These are phyloP conservation scores for Palloptera scutellata DNA, from an alignment of 2,888 invertebrate genomes.

Conservation along the genomic window DNA sequence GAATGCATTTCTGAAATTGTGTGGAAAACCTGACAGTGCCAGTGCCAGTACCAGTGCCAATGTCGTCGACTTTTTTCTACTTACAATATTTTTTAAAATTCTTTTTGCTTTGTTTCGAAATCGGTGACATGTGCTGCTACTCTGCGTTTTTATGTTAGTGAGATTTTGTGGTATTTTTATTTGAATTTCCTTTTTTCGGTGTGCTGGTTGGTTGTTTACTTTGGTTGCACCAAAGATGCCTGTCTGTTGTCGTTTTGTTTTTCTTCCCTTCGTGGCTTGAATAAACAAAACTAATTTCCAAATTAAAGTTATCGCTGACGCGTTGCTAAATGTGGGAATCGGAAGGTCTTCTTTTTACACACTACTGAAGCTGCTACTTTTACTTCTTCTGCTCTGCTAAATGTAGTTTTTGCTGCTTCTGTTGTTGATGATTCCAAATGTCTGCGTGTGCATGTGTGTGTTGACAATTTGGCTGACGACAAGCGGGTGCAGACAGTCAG, in stretches of 20 bases:
- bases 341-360: slow-evolving; percentile 12
- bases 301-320: slow-evolving; percentile 44
- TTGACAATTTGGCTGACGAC: slow-evolving; percentile 27
- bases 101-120: too few relatives aligned
- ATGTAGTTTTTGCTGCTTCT: slow-evolving; percentile 28
- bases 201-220: slow-evolving; percentile 23
- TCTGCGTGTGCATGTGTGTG: slow-evolving; percentile 1
- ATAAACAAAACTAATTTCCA: slow-evolving; percentile 40
- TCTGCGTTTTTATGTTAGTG: not conserved
- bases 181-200: too few relatives aligned
- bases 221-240: slow-evolving; percentile 29
- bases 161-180: slow-evolving; percentile 25
- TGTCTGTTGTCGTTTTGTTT: slow-evolving; percentile 28
- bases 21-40: slow-evolving; percentile 12
- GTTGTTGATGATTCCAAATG: slow-evolving; percentile 7
- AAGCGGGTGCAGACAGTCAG: slow-evolving; percentile 6
- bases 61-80: slow-evolving; percentile 10
- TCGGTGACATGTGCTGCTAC: slow-evolving; percentile 18
- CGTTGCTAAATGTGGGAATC: slow-evolving; percentile 44
- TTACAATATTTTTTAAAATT: too few relatives aligned
- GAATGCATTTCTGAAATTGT: slow-evolving; percentile 4
- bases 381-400: slow-evolving; percentile 12
- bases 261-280: slow-evolving; percentile 32
- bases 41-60: slow-evolving; percentile 22
- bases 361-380: not conserved